Percentiles rank a stretch among this genome's conserved stretches.
phyloP scores from a whole-genome alignment of 1,140 invertebrate genomes.

The Procambarus clarkii region DNA sequence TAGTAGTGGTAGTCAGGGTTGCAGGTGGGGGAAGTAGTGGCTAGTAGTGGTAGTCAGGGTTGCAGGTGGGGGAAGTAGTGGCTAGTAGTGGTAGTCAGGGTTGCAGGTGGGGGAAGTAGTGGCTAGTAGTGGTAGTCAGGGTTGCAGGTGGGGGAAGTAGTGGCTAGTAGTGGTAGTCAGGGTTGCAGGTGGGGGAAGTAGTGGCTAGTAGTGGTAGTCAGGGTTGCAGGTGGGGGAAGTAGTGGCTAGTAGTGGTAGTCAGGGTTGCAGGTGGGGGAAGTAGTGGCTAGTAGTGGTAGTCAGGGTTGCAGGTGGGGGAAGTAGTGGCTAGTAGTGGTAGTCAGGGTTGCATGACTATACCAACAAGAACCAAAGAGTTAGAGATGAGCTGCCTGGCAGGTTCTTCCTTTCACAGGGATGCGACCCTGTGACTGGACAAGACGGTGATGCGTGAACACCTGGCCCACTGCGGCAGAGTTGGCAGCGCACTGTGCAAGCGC shows the following conservation, averaged over 20 bases:
- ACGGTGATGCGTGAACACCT: not conserved
- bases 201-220: too few species aligned
- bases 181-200: too few species aligned
- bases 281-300: too few species aligned
- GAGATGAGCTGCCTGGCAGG: not conserved
- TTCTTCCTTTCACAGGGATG: not conserved
- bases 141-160: not conserved
- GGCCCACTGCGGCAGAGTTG: too few species aligned
- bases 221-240: not conserved
- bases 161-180: not conserved
- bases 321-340: not conserved
- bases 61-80: not conserved
- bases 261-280: too few species aligned
- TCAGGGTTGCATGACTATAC: not conserved
- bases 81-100: not conserved
- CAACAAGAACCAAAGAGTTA: not conserved
- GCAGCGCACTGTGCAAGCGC: too few species aligned
- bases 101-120: too few species aligned
- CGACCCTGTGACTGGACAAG: not conserved
- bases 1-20: not conserved
- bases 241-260: not conserved
- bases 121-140: too few species aligned
- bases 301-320: not conserved
- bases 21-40: too few species aligned
- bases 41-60: too few species aligned